A percentile compares a stretch with the other conserved stretches of the same genome.
Conservation (phyloP, 2,113 vertebrate species). For the Esox niger region DNA sequence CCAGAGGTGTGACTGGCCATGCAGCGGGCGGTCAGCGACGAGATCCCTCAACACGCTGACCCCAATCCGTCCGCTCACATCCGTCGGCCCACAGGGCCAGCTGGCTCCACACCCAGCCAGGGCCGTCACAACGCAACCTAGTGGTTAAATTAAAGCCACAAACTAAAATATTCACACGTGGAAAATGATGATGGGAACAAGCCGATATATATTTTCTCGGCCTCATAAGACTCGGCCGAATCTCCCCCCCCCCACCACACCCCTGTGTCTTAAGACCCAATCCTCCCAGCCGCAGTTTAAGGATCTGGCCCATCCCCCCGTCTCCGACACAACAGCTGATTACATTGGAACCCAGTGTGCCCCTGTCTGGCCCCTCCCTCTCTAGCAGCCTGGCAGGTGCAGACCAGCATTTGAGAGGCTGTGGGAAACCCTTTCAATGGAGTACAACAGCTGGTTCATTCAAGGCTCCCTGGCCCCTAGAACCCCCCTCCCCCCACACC, state of each 20-base stretch:
- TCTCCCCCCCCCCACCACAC: neutral
- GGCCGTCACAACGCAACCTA: neutral
- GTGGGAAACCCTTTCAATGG: constrained; percentile 53
- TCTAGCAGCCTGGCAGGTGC: constrained; percentile 63
- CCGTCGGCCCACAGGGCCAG: constrained; percentile 50
- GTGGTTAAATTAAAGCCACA: no score
- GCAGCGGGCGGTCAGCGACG: no score
- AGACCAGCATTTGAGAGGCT: constrained; percentile 21
- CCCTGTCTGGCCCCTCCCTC: constrained; percentile 26
- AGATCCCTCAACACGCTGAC: constrained; percentile 32
- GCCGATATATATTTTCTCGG: no score
- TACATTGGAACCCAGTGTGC: constrained; percentile 47
- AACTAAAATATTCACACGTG: no score
- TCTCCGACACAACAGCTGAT: constrained; percentile 62
- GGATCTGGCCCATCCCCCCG: constrained; percentile 18
- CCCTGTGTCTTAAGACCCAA: constrained; percentile 32
- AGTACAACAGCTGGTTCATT: constrained; percentile 67
- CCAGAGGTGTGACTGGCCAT: neutral
- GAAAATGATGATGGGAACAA: neutral
- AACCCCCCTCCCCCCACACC: neutral
- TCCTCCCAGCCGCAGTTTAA: constrained; percentile 34
- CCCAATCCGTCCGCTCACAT: constrained; percentile 63
- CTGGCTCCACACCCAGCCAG: constrained; percentile 25
- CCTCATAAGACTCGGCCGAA: neutral
- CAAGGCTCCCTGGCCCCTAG: constrained; percentile 38